Base-by-base conservation (phyloP, 2,797 vertebrate species). In the Botia almorhae region DNA sequence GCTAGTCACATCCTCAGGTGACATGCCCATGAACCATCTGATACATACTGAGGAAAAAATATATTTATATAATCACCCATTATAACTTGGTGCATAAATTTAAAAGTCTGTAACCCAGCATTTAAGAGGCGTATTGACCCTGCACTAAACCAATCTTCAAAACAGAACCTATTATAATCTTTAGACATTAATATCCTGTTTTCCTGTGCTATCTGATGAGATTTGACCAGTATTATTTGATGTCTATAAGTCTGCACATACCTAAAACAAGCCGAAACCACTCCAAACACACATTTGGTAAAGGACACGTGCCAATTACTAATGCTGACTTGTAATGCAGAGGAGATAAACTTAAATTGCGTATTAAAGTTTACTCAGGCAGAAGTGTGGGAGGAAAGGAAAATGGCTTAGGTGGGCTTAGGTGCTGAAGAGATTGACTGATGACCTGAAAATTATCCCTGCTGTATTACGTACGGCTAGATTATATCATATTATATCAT, bases 261-360 rank as follows among this genome's bases (percentile, higher is more conserved):
- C 21, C 60, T 51, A 26, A 77, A 82, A 70, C 81, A 85, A 51
- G 70, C 61, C 73, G 74, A 65, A 81, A 83, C 74, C 74, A 48
- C 78, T 81, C 72, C 65, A 83, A 81, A 83, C 78, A 75, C 53
- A 81, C 76, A 76, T 85, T 75, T 74, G 77, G 78, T 55, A 58
- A 46, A 68, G 48, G 55, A 76, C 0, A 33, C 64, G 70, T 16
- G 61, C 63, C 58, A 64, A 80, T 85, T 80, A 85, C 77, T 56
- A 77, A 80, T 63, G 43, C 21, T 1, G 36, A 81, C 71, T 74
- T 14, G 77, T 80, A 74, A 78, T 51, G 78, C 60, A 58, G 48
- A 21, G 46, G 61, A 75, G 56, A 75, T 79, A 82, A 82, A 69
- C 70, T 79, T 69, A 29, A 74, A 67, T 78, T 39, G 48, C 17